phyloP scores from a whole-genome alignment of 2,888 invertebrate genomes.

The Thereva nobilitata region DNA sequence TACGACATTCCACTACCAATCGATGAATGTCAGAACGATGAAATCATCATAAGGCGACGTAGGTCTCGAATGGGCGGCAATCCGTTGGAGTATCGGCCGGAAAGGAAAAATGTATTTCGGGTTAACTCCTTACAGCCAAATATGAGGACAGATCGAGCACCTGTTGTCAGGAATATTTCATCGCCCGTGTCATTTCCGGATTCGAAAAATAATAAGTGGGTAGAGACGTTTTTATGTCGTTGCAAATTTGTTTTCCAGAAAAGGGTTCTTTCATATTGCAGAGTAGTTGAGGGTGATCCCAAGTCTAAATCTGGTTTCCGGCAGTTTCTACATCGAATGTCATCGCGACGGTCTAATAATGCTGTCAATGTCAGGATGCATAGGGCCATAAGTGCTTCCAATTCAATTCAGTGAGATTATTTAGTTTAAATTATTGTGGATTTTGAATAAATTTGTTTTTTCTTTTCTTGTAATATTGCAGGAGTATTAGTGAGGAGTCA shows the following conservation, averaged over 20 bases:
- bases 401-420: slow-evolving; percentile 54
- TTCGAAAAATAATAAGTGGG: slow-evolving; percentile 24
- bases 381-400: slow-evolving; percentile 51
- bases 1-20: slow-evolving; percentile 66
- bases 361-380: slow-evolving; percentile 46
- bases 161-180: slow-evolving; percentile 60
- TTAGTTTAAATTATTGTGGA: background rate
- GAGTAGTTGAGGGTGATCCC: slow-evolving; percentile 34
- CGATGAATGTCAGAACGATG: slow-evolving; percentile 64
- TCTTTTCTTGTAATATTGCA: slow-evolving; percentile 28
- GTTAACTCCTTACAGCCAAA: slow-evolving; percentile 55
- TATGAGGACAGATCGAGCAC: slow-evolving; percentile 50
- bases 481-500: slow-evolving; percentile 47
- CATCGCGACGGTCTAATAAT: slow-evolving; percentile 53
- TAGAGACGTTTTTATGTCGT: slow-evolving; percentile 12
- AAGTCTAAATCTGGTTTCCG: slow-evolving; percentile 51
- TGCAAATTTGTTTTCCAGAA: background rate
- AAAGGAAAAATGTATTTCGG: slow-evolving; percentile 45
- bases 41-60: slow-evolving; percentile 55
- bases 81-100: slow-evolving; percentile 26
- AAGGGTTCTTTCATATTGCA: background rate
- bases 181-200: slow-evolving; percentile 55
- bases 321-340: slow-evolving; percentile 56
- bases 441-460: background rate
- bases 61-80: slow-evolving; percentile 33